Percentiles rank a stretch among this genome's conserved stretches.
Conservation (phyloP, 2,797 vertebrate species). For the Mormyrus hasselquistii region DNA sequence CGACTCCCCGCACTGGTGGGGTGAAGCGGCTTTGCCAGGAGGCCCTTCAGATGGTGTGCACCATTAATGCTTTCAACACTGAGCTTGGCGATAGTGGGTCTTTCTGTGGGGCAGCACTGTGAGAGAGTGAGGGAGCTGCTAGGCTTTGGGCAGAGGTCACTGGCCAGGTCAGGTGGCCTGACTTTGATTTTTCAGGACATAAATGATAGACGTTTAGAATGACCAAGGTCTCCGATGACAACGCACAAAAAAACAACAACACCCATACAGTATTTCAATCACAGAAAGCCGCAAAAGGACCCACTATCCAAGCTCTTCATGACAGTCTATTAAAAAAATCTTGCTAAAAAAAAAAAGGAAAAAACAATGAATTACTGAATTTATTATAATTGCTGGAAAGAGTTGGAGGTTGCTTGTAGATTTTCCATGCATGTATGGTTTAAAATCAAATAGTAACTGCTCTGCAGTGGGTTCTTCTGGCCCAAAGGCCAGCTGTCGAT, state of each 20-base stretch:
- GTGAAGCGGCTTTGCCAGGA: constrained; percentile 24
- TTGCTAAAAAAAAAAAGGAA: constrained; percentile 26
- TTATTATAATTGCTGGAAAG: constrained; percentile 17
- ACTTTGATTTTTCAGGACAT: constrained; percentile 46
- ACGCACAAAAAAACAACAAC: constrained; percentile 5
- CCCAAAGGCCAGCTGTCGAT: constrained; percentile 95
- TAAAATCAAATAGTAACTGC: constrained; percentile 80
- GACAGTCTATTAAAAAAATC: constrained; percentile 40
- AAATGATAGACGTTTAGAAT: constrained; percentile 16
- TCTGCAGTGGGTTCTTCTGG: constrained; percentile 84
- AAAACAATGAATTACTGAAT: constrained; percentile 31
- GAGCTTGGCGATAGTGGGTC: constrained; percentile 74
- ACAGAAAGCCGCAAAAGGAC: constrained; percentile 99
- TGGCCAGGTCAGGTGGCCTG: constrained; percentile 62
- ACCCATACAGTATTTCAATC: constrained; percentile 51
- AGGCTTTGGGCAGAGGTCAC: constrained; percentile 54
- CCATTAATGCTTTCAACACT: constrained; percentile 58
- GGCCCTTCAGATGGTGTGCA: constrained; percentile 30
- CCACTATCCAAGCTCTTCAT: constrained; percentile 85
- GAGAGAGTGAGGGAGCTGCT: constrained; percentile 37
- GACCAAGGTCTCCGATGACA: constrained; percentile 18
- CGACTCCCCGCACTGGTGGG: constrained; percentile 24
- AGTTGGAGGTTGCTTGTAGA: constrained; percentile 45
- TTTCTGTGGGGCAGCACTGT: constrained; percentile 66
- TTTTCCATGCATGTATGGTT: constrained; percentile 69